These are phyloP conservation scores for Subacronicta megacephala DNA, from an alignment of 2,888 invertebrate species.

Conservation along the genomic window DNA sequence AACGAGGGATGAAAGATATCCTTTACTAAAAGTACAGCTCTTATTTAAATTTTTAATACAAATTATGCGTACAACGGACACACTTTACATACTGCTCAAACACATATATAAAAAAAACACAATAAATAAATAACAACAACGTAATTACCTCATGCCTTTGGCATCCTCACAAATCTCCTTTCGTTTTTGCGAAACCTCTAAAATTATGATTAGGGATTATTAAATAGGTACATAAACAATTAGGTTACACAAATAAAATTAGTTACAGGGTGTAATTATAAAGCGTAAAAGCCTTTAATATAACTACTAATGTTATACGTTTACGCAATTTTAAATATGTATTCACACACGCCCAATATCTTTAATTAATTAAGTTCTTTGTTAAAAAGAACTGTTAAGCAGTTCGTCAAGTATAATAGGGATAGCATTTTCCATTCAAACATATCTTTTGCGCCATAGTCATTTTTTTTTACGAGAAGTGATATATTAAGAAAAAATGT, in stretches of 20 bases:
- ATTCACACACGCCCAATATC: conserved; percentile 32
- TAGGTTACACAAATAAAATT: conserved; percentile 68
- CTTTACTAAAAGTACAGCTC: conserved; percentile 82
- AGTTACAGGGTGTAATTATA: conserved; percentile 63
- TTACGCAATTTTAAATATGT: conserved; percentile 38
- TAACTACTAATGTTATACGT: conserved; percentile 48
- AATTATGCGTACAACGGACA: conserved; percentile 57
- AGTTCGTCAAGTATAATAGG: background rate
- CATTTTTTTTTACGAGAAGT: no score
- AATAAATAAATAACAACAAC: conserved; percentile 55
- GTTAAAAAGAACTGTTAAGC: conserved; percentile 6
- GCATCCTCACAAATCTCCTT: conserved; percentile 59
- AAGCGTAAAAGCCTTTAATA: conserved; percentile 56
- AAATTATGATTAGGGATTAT: conserved; percentile 82
- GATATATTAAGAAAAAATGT: no score
- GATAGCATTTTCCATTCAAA: conserved; percentile 7
- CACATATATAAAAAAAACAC: conserved; percentile 49
- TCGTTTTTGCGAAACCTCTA: conserved; percentile 88
- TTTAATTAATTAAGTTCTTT: conserved; percentile 13
- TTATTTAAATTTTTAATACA: conserved; percentile 64
- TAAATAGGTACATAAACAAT: conserved; percentile 74
- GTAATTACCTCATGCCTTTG: conserved; percentile 56
- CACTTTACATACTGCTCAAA: conserved; percentile 55
- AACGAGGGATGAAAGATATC: conserved; percentile 84
- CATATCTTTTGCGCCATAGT: background rate